Percentiles rank a stretch among this genome's conserved stretches.
phyloP scores from a whole-genome alignment of 2,113 vertebrate species.

The Oryzias curvinotus region DNA sequence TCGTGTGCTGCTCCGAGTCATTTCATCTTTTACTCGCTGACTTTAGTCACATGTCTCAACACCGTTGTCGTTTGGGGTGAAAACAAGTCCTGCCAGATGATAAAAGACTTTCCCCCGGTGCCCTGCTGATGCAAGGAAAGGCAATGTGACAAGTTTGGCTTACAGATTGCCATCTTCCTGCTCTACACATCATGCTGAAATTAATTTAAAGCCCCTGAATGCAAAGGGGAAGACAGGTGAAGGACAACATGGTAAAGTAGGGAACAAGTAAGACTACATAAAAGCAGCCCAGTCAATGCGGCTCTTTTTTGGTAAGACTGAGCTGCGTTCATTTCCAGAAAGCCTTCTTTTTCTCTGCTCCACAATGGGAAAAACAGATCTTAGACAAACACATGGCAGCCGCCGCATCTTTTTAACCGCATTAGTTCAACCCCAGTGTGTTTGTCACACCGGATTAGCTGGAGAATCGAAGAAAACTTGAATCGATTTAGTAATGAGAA shows the following conservation, averaged over 20 bases:
- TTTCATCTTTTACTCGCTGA: too few relatives aligned
- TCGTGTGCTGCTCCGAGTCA: too few relatives aligned
- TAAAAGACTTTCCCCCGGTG: constrained; percentile 16
- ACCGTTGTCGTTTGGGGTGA: constrained; percentile 7
- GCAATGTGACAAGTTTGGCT: constrained; percentile 20
- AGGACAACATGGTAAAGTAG: neutral
- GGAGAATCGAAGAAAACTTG: constrained; percentile 50
- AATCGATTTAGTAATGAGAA: constrained; percentile 57
- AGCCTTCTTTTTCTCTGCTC: constrained; percentile 4
- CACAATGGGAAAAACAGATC: constrained; percentile 38
- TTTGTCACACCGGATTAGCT: constrained; percentile 61
- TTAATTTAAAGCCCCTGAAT: constrained; percentile 20
- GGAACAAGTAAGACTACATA: neutral
- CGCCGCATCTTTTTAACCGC: constrained; percentile 50
- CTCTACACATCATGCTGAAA: constrained; percentile 12
- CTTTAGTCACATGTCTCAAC: neutral
- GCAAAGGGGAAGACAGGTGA: constrained; percentile 5
- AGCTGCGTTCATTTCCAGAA: constrained; percentile 9
- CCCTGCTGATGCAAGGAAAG: constrained; percentile 37
- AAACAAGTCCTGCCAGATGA: constrained; percentile 6
- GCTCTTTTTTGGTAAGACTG: constrained; percentile 1
- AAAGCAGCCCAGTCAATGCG: constrained; percentile 5
- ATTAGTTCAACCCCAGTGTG: constrained; percentile 60
- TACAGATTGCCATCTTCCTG: constrained; percentile 17
- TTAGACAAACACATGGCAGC: constrained; percentile 39